A percentile compares a stretch with the other conserved stretches of the same genome.
phyloP scores from a whole-genome alignment of 2,113 vertebrate species.

The Menidia beryllina region DNA sequence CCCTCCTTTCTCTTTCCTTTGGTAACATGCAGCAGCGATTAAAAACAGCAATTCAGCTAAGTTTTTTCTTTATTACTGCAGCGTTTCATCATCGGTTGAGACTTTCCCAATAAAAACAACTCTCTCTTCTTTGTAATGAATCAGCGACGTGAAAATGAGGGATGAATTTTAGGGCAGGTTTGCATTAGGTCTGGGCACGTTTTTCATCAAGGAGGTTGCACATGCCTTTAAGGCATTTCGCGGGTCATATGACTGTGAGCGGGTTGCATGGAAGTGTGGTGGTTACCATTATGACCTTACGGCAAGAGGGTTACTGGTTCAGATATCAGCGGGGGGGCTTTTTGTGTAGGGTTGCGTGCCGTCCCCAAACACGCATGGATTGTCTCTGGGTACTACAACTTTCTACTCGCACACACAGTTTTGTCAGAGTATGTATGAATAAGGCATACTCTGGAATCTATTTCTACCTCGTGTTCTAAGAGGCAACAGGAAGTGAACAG shows the following conservation, averaged over 20 bases:
- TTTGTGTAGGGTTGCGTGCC: too few species aligned
- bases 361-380: too few species aligned
- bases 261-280: conserved; percentile 4
- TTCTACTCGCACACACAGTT: too few species aligned
- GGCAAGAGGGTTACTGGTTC: too few species aligned
- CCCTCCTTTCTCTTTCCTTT: conserved; percentile 46
- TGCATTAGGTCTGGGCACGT: conserved; percentile 16
- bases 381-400: too few species aligned
- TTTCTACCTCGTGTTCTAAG: conserved; percentile 48
- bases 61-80: conserved; percentile 19
- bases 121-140: conserved; percentile 6
- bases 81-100: conserved; percentile 48
- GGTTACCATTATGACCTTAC: too few species aligned
- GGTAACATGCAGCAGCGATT: conserved; percentile 34
- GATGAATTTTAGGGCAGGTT: conserved; percentile 26
- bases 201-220: conserved; percentile 43
- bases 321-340: too few species aligned
- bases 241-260: conserved; percentile 58
- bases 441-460: conserved; percentile 31
- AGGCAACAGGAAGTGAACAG: conserved; percentile 19
- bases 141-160: conserved; percentile 6
- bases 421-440: too few species aligned
- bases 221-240: conserved; percentile 35
- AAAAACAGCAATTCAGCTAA: conserved; percentile 29
- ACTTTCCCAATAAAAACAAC: conserved; percentile 23